These are phyloP conservation scores for Metacarcinus magister DNA, from an alignment of 2,888 invertebrate species.

Conservation along the genomic window DNA sequence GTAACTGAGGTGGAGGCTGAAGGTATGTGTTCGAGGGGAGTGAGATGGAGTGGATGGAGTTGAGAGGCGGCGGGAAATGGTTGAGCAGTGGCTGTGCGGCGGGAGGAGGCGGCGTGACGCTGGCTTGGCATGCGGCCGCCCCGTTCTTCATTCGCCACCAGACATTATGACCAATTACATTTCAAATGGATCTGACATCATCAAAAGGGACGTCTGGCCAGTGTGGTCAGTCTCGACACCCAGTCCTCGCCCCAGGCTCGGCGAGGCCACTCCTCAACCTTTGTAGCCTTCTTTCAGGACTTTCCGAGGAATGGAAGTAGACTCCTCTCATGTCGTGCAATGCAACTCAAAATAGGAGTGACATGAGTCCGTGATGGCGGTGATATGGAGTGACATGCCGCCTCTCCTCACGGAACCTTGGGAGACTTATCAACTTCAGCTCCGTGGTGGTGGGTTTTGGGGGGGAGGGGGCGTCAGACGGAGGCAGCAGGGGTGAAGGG, in stretches of 20 bases:
- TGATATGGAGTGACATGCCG: conserved; percentile 1
- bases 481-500: background rate
- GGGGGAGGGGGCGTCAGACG: background rate
- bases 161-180: conserved; percentile 72
- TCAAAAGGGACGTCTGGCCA: conserved; percentile 66
- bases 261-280: background rate
- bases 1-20: background rate
- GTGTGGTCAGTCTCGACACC: conserved; percentile 59
- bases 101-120: conserved; percentile 60
- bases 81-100: conserved; percentile 6
- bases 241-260: conserved; percentile 17
- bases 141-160: conserved; percentile 68
- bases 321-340: background rate
- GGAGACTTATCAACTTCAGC: background rate
- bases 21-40: background rate
- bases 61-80: background rate
- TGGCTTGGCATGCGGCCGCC: conserved; percentile 65
- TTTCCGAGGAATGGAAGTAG: background rate
- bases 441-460: background rate
- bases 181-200: conserved; percentile 76
- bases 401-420: background rate
- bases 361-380: conserved; percentile 19
- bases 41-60: background rate
- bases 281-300: background rate
- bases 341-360: conserved; percentile 38